Base-by-base conservation (phyloP, 1,140 invertebrate species). In the Meloidogyne exigua region DNA sequence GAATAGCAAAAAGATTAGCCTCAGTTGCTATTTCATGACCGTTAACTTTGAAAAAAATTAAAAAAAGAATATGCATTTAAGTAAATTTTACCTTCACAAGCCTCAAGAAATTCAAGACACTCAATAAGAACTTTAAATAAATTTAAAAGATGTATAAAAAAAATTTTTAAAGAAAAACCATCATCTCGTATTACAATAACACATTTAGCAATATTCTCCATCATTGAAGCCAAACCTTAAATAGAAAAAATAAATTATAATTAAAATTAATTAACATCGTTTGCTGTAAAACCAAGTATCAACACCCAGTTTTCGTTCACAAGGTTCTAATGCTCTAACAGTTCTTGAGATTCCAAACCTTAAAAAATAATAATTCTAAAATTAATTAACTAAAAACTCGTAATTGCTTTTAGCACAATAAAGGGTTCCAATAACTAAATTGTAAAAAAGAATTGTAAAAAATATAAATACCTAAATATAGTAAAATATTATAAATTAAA, bases 211-310 rank as follows among this genome's bases (percentile, higher is more conserved):
- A 84, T 75, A 12, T 95, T 95, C 89, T 97, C 95, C 62, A 97
- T 91, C 75, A 96, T 91, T 0, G 94, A 95, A 7, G 97, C 88
- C 85, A 97, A 66, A 36, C 72, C 72, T 73, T 10, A 26, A 32
- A 15, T 28, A 70, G 42, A 71, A 2, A 9, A 21, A 42, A 23
- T 15, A 39, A 23, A 15, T 44, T 44, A 39, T 10, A 9, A 39
- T 39, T 39, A 39, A 39, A 57, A n/a, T 57, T n/a, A n/a, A n/a
- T 7, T 15, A 94, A 88, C 94, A 97, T 78, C 95, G 89, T 88
- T 98, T 98, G 0, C 94, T 92, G 88, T 98, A 97, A 89, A 94
- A 96, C 95, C 95, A 98, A 0, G 95, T 98, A 84, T 97, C 95
- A 9, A 94, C 94, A 1, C 95, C 94, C 0, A 98, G 89, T 88